Percentiles rank a stretch among this genome's conserved stretches.
Conservation (phyloP, 1,140 invertebrate genomes). For the Campoletis sonorensis region DNA sequence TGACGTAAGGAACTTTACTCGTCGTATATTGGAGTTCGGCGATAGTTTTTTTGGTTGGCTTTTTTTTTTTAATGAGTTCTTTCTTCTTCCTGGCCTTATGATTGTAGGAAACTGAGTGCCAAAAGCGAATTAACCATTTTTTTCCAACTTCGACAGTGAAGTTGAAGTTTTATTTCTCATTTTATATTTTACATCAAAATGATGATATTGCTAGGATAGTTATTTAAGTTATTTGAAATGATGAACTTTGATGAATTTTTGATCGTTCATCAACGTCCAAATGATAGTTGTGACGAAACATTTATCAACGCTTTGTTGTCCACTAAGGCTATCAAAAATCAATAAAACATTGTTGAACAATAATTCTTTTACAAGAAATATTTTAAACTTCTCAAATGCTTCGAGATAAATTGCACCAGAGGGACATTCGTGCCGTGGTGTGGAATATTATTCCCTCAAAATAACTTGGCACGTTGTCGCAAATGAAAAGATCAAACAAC, state of each 20-base stretch:
- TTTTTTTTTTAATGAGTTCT: background rate
- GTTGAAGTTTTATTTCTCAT: too few relatives aligned
- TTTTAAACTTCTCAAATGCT: background rate
- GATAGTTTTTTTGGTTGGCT: background rate
- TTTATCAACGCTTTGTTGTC: too few relatives aligned
- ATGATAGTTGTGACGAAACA: too few relatives aligned
- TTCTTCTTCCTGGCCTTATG: background rate
- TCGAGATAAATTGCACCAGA: background rate
- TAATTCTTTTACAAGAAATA: background rate
- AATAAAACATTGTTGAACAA: background rate
- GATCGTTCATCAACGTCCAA: too few relatives aligned
- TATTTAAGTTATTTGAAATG: too few relatives aligned
- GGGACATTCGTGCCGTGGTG: background rate
- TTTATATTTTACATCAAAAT: too few relatives aligned
- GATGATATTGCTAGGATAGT: too few relatives aligned
- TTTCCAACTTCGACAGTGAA: too few relatives aligned
- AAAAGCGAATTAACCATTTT: background rate
- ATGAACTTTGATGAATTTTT: too few relatives aligned
- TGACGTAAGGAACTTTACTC: constrained; percentile 47
- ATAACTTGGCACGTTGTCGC: constrained; percentile 37
- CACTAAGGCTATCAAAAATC: too few relatives aligned
- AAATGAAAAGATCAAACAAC: constrained; percentile 34
- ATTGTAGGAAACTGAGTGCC: background rate
- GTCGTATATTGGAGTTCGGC: background rate
- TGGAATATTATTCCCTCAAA: constrained; percentile 22